Percentiles rank a stretch among this genome's conserved stretches.
These are phyloP conservation scores for Stenopsyche tienmushanensis DNA, from an alignment of 1,140 invertebrate species.

Conservation along the genomic window DNA sequence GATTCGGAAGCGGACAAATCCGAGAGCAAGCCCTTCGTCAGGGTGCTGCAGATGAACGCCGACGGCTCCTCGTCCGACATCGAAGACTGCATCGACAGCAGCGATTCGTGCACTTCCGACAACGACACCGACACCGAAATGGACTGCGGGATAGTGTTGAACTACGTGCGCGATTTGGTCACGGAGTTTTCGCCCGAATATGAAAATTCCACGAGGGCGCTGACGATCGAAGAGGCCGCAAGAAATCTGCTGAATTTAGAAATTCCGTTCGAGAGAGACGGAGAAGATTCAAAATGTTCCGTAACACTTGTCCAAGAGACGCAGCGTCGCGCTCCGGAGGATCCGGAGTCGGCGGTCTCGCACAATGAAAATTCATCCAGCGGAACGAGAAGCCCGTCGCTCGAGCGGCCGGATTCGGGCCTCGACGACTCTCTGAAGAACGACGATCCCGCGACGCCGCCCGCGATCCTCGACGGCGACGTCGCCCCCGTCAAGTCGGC, in stretches of 20 bases:
- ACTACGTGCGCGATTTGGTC: conserved; percentile 49
- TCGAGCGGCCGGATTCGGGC: conserved; percentile 5
- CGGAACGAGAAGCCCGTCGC: conserved; percentile 18
- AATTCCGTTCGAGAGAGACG: neutral
- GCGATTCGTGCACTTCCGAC: conserved; percentile 58
- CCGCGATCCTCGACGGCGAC: neutral
- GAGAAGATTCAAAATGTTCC: conserved; percentile 5
- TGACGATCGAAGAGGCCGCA: conserved; percentile 32
- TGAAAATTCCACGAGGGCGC: neutral
- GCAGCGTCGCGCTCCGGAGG: conserved; percentile 27
- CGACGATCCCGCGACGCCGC: conserved; percentile 4
- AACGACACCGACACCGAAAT: conserved; percentile 57
- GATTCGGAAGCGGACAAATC: conserved; percentile 66
- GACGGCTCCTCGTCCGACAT: conserved; percentile 65
- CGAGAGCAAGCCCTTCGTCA: conserved; percentile 68
- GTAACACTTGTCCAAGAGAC: conserved; percentile 21
- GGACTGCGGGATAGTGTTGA: conserved; percentile 51
- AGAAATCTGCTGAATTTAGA: conserved; percentile 25
- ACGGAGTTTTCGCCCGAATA: conserved; percentile 14
- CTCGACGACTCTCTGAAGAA: neutral
- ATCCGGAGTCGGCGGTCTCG: conserved; percentile 13
- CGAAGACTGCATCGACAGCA: conserved; percentile 56
- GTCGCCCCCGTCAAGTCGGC: conserved; percentile 20
- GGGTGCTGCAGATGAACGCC: conserved; percentile 73
- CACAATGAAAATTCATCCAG: conserved; percentile 23